These are phyloP conservation scores for Pectinophora gossypiella DNA, from an alignment of 1,140 invertebrate genomes.

Conservation along the genomic window DNA sequence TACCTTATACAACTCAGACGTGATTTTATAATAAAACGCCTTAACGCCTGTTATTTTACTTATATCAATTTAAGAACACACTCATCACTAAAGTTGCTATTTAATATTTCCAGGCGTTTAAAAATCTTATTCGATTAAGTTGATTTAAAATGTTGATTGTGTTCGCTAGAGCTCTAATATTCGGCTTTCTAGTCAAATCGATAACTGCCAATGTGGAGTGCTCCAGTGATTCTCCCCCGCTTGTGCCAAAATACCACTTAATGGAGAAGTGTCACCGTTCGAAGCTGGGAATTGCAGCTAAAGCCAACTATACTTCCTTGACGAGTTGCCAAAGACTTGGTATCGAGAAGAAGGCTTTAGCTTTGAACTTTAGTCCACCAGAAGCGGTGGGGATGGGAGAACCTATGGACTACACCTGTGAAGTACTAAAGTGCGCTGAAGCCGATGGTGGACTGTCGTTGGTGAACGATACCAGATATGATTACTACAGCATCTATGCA, in stretches of 20 bases:
- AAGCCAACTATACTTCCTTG: conserved; percentile 49
- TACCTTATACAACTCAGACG: no score
- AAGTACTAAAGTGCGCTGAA: conserved; percentile 78
- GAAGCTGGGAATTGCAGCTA: conserved; percentile 40
- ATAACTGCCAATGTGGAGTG: conserved; percentile 26
- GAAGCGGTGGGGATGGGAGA: conserved; percentile 32
- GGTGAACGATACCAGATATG: conserved; percentile 71
- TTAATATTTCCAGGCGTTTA: no score
- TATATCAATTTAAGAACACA: no score
- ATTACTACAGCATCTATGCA: conserved; percentile 78
- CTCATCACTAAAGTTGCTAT: no score
- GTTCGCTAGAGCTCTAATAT: no score
- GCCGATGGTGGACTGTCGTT: conserved; percentile 69
- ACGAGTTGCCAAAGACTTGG: conserved; percentile 76
- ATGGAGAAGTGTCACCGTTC: conserved; percentile 59
- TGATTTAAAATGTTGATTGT: no score
- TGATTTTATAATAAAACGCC: no score
- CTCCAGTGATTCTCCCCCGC: conserved; percentile 16
- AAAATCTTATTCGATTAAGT: no score
- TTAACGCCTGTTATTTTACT: no score
- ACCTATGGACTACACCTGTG: conserved; percentile 61
- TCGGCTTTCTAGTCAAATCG: no score
- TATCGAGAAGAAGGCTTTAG: conserved; percentile 76
- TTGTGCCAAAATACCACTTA: conserved; percentile 45
- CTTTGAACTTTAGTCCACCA: conserved; percentile 77